Evolutionary conservation across 2,888 invertebrate species (phyloP), one percentile per base, ranked within the genome.

Genomic region (Tetranychus truncatus): DNA sequence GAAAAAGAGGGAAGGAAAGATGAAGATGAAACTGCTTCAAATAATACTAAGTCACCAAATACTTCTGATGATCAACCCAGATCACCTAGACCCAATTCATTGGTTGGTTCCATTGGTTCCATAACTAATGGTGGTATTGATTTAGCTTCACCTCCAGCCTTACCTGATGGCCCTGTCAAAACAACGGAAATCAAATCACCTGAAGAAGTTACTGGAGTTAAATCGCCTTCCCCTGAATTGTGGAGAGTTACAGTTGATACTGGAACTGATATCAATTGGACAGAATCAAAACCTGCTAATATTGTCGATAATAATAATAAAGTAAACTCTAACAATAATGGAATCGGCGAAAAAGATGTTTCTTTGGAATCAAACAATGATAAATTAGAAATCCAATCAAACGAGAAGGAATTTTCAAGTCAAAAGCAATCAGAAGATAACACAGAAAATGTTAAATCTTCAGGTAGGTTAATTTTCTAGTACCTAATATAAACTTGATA

Each of bases 171-270:
- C 71, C 79, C 79, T 73, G 77, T 79, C 69, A 78, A 77, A 66
- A 75, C 79, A 20, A 89, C 89, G 71, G 88, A 92, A 79, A 91
- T 93, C 45, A 93, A 93, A 83, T 92, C 92, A 24, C 93, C 93
- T 0, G 92, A 93, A 72, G 93, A 94, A 82, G 92, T 93, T 71
- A 94, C 93, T 72, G 86, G 93, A 81, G 92, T 93, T 77, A 94
- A 93, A 84, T 92, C 92, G 24, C 93, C 93, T 18, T 93, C 93
- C 84, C 93, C 93, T 74, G 93, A 93, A 81, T 92, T 92, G 84
- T 94, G 93, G 93, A 93, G 92, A 74, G 92, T 93, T 77, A 92
- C 93, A 75, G 86, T 93, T 81, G 93, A 94, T 84, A 93, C 92
- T 79, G 92, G 92, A 80, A 92, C 76, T 74, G 74, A 74, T 9